phyloP scores from a whole-genome alignment of 2,113 vertebrate genomes.

The Narcine bancroftii region DNA sequence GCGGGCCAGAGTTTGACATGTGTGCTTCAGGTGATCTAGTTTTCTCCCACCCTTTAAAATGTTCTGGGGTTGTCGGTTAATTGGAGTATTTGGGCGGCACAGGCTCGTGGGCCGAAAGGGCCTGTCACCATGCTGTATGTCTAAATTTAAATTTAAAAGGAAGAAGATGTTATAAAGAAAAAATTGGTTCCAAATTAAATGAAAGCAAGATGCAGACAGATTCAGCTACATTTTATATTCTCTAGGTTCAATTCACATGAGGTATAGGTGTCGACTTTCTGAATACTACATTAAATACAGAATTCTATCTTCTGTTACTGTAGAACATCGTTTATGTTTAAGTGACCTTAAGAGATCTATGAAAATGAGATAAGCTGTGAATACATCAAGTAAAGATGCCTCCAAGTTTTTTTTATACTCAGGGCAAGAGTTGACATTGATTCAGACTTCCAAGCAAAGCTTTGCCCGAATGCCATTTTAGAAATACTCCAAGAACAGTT shows the following conservation, averaged over 20 bases:
- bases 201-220: background rate
- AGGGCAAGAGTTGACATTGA: background rate
- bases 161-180: no score
- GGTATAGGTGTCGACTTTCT: background rate
- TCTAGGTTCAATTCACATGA: no score
- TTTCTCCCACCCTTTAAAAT: no score
- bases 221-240: background rate
- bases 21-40: no score
- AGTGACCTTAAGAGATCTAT: slow-evolving; percentile 11
- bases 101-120: no score
- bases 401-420: background rate
- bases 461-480: background rate
- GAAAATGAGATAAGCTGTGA: background rate
- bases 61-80: no score
- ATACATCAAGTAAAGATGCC: background rate
- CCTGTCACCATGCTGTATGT: no score
- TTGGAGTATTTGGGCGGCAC: no score
- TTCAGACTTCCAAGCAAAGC: background rate
- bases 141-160: no score
- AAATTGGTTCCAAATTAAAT: background rate
- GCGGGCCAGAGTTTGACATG: no score
- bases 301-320: background rate
- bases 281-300: background rate
- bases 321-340: background rate
- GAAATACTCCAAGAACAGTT: background rate